These are phyloP conservation scores for Drosophila quinaria DNA, from an alignment of 2,888 invertebrate species.

Conservation along the genomic window DNA sequence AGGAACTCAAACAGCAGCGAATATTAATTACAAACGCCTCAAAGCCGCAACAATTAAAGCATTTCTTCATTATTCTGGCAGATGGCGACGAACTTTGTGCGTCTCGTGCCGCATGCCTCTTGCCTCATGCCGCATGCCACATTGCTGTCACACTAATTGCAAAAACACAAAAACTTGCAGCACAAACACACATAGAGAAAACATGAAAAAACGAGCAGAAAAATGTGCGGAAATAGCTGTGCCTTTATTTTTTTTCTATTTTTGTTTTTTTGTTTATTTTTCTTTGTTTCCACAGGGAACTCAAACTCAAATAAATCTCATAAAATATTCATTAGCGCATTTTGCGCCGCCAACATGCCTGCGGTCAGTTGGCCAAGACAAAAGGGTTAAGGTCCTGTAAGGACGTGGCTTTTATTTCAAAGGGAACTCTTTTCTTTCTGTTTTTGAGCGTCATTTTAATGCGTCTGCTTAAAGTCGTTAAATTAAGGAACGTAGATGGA, in stretches of 20 bases:
- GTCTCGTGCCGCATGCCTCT: slow-evolving; percentile 20
- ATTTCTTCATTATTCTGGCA: slow-evolving; percentile 69
- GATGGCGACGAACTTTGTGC: slow-evolving; percentile 53
- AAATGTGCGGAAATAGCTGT: slow-evolving; percentile 29
- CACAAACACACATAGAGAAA: slow-evolving; percentile 41
- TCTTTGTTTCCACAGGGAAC: slow-evolving; percentile 56
- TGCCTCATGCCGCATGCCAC: slow-evolving; percentile 27
- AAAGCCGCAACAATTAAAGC: slow-evolving; percentile 73
- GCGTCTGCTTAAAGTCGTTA: slow-evolving; percentile 44
- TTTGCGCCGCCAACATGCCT: slow-evolving; percentile 63
- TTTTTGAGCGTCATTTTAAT: slow-evolving; percentile 15
- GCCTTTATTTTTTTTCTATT: slow-evolving; percentile 34
- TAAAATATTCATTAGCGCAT: slow-evolving; percentile 81
- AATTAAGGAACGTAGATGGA: neutral
- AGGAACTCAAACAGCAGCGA: slow-evolving; percentile 44
- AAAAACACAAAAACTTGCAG: slow-evolving; percentile 68
- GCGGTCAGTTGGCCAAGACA: slow-evolving; percentile 71
- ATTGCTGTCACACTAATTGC: slow-evolving; percentile 74
- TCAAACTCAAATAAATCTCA: slow-evolving; percentile 80
- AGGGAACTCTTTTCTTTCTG: slow-evolving; percentile 17
- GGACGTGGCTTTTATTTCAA: slow-evolving; percentile 25
- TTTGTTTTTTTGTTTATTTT: slow-evolving; percentile 29
- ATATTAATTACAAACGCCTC: slow-evolving; percentile 70
- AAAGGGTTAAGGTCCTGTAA: slow-evolving; percentile 69
- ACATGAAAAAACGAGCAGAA: slow-evolving; percentile 46